These are phyloP conservation scores for Dermatophagoides farinae DNA, from an alignment of 1,140 invertebrate genomes.

Conservation along the genomic window DNA sequence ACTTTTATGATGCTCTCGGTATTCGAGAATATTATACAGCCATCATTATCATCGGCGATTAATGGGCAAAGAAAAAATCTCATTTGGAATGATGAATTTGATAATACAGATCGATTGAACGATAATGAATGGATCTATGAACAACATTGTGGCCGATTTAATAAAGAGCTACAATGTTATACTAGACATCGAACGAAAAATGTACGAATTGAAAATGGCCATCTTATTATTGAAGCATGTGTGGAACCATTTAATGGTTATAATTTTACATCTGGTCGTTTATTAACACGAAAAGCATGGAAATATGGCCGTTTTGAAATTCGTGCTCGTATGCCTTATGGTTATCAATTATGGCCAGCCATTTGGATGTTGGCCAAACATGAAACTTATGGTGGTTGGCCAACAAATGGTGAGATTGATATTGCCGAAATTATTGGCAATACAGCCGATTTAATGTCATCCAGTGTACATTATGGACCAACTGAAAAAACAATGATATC, in stretches of 20 bases:
- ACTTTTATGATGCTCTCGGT: too few relatives aligned
- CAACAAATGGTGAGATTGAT: conserved; percentile 7
- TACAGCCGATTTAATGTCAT: neutral
- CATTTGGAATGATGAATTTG: conserved; percentile 16
- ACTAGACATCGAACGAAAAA: neutral
- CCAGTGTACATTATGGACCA: neutral
- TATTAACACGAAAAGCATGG: neutral
- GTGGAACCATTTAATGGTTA: neutral
- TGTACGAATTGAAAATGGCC: conserved; percentile 2
- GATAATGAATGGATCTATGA: conserved; percentile 13
- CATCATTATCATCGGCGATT: too few relatives aligned
- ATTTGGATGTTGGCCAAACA: conserved; percentile 2
- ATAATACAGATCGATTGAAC: neutral
- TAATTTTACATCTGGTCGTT: neutral
- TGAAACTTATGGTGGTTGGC: neutral
- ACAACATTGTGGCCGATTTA: conserved; percentile 9
- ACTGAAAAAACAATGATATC: neutral
- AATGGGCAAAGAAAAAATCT: neutral
- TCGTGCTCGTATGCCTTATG: neutral
- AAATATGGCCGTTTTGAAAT: conserved; percentile 9
- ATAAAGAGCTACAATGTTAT: neutral
- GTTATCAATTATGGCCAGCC: conserved; percentile 7
- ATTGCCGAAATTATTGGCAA: conserved; percentile 2
- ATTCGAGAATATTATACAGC: too few relatives aligned
- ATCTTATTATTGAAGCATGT: neutral